Evolutionary conservation across 2,888 invertebrate genomes (phyloP), one percentile per base, ranked within the genome.

Genomic region (Malthinus seriepunctatus): DNA sequence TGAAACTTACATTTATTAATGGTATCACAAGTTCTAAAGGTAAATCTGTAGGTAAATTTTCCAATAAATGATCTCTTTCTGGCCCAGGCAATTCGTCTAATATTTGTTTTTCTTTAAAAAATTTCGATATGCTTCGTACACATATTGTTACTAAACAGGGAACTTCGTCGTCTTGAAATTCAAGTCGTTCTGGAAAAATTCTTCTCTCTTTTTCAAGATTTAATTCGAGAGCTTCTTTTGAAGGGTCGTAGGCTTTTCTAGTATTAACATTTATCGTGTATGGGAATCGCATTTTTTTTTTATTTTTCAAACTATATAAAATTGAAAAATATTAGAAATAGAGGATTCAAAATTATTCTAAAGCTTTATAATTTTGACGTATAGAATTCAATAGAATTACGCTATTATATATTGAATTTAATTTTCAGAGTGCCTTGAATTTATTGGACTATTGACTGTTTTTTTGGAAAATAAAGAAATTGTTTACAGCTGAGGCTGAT

Each of bases 61-160:
- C 87, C 73, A 87, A 80, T 1, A 88, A 75, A 53, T 81, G 77
- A 65, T 85, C 82, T 32, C 81, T 73, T 68, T 88, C 87, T 60
- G 81, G 81, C 65, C 82, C 82, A 8, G 86, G 80, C 33, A 88
- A 76, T 53, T 75, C 77, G 9, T 82, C 71, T 1, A 87, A 75
- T n/a, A 86, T 78, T 45, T 84, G 84, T 51, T 82, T 71, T 53
- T 77, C 76, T 47, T 80, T 74, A 65, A 85, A 85, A 67, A 81
- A 77, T 62, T 79, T 76, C 39, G 80, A 76, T 54, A 86, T 73
- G 57, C 79, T 78, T 68, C 79, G 74, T 32, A 85, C 78, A 66
- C 84, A 84, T 44, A 82, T 66, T 8, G 74, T 71, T 8, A 78
- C 74, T 35, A 86, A 76, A 4, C 80, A 65, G 62, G 82, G 82